phyloP scores from a whole-genome alignment of 2,113 vertebrate genomes.

The Tyto alba region DNA sequence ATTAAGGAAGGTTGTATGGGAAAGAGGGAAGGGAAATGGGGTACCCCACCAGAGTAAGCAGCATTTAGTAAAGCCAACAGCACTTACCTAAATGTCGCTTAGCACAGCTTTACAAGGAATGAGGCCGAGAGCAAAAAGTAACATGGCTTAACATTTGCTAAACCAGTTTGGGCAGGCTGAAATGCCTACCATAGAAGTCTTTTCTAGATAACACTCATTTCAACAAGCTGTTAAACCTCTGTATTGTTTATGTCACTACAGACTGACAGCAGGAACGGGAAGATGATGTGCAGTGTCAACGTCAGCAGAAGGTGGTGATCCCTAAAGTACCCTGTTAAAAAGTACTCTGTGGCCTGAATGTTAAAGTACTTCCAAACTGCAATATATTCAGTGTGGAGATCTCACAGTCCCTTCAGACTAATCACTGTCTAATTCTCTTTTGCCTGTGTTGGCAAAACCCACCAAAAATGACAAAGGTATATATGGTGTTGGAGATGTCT shows the following conservation, averaged over 20 bases:
- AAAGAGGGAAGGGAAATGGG: not conserved
- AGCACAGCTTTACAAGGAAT: not conserved
- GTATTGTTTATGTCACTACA: not conserved
- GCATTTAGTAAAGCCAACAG: accelerated
- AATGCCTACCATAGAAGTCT: not conserved
- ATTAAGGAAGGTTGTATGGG: not conserved
- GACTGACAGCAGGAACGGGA: not conserved
- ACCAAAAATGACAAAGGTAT: not conserved
- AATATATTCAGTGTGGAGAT: not conserved
- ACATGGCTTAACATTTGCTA: not conserved
- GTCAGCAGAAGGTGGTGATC: not conserved
- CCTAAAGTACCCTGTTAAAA: not conserved
- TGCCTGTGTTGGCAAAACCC: not conserved
- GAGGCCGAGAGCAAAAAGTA: not conserved
- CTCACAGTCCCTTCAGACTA: not conserved
- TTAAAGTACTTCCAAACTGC: not conserved
- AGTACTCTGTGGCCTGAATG: not conserved
- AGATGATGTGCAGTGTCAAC: not conserved
- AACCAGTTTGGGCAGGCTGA: not conserved
- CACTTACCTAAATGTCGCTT: not conserved
- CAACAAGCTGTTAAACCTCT: not conserved
- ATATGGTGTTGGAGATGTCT: not conserved
- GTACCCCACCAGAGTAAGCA: not conserved
- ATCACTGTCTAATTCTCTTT: not conserved
- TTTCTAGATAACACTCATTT: not conserved